These are phyloP conservation scores for Melanotaenia trifasciata DNA, from an alignment of 2,797 vertebrate species.

Conservation along the genomic window DNA sequence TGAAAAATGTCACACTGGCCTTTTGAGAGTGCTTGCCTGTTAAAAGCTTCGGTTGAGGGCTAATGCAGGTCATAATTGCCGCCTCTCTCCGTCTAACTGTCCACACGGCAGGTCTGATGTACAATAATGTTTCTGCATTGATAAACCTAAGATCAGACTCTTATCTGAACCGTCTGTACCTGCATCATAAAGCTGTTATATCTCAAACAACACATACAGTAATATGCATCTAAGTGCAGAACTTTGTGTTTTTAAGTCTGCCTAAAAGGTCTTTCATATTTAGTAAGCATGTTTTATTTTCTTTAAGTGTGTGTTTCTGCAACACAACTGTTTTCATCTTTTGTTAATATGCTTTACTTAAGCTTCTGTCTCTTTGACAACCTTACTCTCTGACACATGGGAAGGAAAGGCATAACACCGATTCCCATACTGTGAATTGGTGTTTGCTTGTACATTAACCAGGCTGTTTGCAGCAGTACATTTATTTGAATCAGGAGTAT, in stretches of 20 bases:
- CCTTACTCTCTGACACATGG: too few species aligned
- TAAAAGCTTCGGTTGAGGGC: constrained; percentile 66
- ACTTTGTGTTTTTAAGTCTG: too few species aligned
- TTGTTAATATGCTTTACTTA: too few species aligned
- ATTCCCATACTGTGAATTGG: not conserved
- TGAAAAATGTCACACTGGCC: constrained; percentile 83
- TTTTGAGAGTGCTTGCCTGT: constrained; percentile 76
- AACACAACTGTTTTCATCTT: too few species aligned
- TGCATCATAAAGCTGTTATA: constrained; percentile 1
- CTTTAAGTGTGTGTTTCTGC: too few species aligned
- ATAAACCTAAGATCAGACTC: constrained; percentile 39
- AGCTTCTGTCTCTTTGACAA: too few species aligned
- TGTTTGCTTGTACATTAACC: not conserved
- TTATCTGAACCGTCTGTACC: not conserved
- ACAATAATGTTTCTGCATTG: constrained; percentile 44
- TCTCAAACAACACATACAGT: not conserved
- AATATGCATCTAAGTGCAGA: too few species aligned
- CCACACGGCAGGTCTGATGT: constrained; percentile 18
- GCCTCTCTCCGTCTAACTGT: constrained; percentile 48
- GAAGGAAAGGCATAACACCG: not conserved
- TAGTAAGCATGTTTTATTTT: too few species aligned
- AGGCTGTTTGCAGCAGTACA: not conserved
- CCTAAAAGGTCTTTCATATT: too few species aligned
- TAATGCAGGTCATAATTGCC: constrained; percentile 68
- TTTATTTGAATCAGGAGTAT: too few species aligned